phyloP scores from a whole-genome alignment of 2,113 vertebrate species.

The Martes martes region DNA sequence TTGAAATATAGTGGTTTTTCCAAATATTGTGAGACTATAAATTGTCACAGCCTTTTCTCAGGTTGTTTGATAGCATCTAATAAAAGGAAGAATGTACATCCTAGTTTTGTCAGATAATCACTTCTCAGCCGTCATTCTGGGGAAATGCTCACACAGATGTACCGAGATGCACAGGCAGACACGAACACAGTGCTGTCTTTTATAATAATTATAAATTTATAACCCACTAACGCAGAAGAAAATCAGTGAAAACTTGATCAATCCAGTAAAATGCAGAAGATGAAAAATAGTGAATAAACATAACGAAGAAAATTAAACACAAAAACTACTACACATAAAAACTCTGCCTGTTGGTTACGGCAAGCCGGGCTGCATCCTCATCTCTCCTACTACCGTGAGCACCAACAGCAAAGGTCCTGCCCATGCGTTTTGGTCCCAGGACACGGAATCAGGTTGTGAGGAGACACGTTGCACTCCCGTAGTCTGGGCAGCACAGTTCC shows the following conservation, averaged over 20 bases:
- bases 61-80: neutral
- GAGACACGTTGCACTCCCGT: no score
- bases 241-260: neutral
- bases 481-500: no score
- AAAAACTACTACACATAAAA: neutral
- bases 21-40: neutral
- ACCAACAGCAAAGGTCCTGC: no score
- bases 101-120: neutral
- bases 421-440: no score
- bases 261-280: neutral
- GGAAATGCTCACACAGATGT: neutral
- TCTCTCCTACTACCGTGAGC: neutral
- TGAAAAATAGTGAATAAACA: neutral
- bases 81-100: neutral
- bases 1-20: neutral
- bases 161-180: neutral
- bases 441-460: no score
- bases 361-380: fast-evolving
- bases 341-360: neutral
- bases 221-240: neutral
- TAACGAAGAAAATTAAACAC: neutral
- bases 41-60: neutral
- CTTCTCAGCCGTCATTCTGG: neutral
- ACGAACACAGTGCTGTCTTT: neutral
- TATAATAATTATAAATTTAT: neutral